These are phyloP conservation scores for Lepidurus couesii DNA, from an alignment of 1,140 invertebrate species.

Conservation along the genomic window DNA sequence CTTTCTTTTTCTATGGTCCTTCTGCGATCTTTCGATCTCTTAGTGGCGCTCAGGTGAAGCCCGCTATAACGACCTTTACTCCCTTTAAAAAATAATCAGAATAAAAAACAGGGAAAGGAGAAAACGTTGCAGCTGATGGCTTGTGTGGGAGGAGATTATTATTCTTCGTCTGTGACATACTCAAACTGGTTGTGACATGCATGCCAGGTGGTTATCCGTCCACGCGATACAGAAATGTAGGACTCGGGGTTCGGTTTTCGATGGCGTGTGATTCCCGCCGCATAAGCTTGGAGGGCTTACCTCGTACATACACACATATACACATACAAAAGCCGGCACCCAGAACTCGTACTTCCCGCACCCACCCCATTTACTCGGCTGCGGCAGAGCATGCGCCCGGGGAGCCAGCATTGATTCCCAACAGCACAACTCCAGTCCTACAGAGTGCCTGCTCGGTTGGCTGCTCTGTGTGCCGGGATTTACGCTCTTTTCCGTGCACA, in stretches of 20 bases:
- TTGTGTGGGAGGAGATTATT: neutral
- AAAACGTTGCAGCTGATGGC: neutral
- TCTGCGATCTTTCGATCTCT: neutral
- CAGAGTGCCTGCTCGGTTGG: neutral
- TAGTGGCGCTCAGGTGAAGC: neutral
- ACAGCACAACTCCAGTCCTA: neutral
- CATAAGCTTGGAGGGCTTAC: too few species aligned
- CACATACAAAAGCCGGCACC: neutral
- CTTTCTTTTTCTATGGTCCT: neutral
- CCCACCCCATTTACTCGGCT: conserved; percentile 12
- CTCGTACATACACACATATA: neutral
- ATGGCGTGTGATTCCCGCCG: neutral
- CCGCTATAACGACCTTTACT: too few species aligned
- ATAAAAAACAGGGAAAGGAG: neutral
- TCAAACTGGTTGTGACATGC: neutral
- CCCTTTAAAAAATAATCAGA: neutral
- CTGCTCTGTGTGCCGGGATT: neutral
- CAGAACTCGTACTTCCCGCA: neutral
- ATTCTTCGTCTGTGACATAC: neutral
- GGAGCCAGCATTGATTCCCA: neutral
- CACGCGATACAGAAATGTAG: neutral
- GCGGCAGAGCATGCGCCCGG: neutral
- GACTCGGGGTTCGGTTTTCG: neutral
- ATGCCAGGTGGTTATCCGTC: neutral
- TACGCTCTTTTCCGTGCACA: neutral